Base-by-base conservation (phyloP, 2,888 invertebrate genomes). In the Habroteleia sp. region DNA sequence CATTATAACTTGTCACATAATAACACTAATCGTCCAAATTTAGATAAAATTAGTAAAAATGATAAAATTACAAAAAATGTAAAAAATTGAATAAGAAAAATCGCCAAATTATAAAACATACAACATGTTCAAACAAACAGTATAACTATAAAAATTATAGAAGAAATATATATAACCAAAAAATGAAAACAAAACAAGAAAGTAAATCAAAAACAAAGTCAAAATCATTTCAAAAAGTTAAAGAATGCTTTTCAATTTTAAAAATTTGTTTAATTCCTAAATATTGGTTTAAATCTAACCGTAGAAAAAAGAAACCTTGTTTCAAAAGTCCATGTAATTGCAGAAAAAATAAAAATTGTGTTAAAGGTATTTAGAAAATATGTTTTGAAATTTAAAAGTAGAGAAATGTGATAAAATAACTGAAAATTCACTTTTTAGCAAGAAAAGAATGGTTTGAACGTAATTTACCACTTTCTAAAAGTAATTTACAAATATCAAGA, bases 351-450 rank as follows among this genome's bases (percentile, higher is more conserved):
- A 50, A 63, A 10, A 10, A 25, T 10, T 63, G 63, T 16, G 14
- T 41, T 11, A 29, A 39, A 48, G 62, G 62, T 62, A 62, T 27
- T n/a, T n/a, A n/a, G n/a, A n/a, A n/a, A n/a, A n/a, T n/a, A n/a
- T n/a, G n/a, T n/a, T n/a, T n/a, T n/a, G n/a, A n/a, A n/a, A n/a
- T n/a, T n/a, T n/a, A n/a, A n/a, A n/a, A n/a, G n/a, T n/a, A n/a
- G n/a, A n/a, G n/a, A n/a, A n/a, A n/a, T n/a, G n/a, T n/a, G n/a
- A n/a, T n/a, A n/a, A n/a, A n/a, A n/a, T n/a, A n/a, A n/a, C n/a
- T n/a, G n/a, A n/a, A n/a, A n/a, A n/a, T n/a, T n/a, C n/a, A 20
- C 5, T 20, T 20, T 20, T 20, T 20, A 20, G 20, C 20, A 20
- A 20, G 4, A 3, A 20, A 20, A 3, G 4, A 3, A 4, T 20